A percentile compares a stretch with the other conserved stretches of the same genome.
These are phyloP conservation scores for Oreochromis aureus DNA, from an alignment of 2,113 vertebrate genomes.

Conservation along the genomic window DNA sequence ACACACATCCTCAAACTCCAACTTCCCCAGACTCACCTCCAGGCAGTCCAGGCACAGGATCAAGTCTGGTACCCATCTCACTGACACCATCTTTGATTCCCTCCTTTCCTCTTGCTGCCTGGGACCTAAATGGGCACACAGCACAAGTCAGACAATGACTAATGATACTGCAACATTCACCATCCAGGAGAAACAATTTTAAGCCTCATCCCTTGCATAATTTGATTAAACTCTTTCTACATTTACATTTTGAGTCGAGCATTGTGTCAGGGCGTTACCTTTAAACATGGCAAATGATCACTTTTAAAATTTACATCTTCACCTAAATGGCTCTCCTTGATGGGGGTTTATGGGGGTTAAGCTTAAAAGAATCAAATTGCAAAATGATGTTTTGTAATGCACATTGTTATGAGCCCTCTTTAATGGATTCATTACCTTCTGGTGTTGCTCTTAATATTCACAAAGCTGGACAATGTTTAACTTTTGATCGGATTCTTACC, in stretches of 20 bases:
- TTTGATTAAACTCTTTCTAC: not conserved
- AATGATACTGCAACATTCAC: not conserved
- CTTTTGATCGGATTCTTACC: constrained; percentile 67
- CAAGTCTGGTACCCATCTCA: constrained; percentile 88
- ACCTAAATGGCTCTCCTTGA: not conserved
- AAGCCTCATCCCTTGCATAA: not conserved
- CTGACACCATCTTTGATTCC: constrained; percentile 84
- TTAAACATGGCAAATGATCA: not conserved
- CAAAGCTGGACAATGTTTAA: not conserved
- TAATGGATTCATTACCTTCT: not conserved
- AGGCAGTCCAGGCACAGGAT: constrained; percentile 92
- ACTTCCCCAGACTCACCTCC: constrained; percentile 74
- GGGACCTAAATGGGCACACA: constrained; percentile 72
- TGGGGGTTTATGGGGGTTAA: not conserved
- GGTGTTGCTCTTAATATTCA: not conserved
- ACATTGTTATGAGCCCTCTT: not conserved
- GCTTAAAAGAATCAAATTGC: not conserved
- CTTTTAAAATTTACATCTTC: not conserved
- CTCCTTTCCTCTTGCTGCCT: constrained; percentile 90
- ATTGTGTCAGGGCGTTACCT: not conserved
- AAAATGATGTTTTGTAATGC: not conserved
- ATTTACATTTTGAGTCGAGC: not conserved
- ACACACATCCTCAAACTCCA: not conserved
- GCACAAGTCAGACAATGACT: not conserved
- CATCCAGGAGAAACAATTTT: not conserved